These are phyloP conservation scores for Tinea pellionella DNA, from an alignment of 2,888 invertebrate species.

Conservation along the genomic window DNA sequence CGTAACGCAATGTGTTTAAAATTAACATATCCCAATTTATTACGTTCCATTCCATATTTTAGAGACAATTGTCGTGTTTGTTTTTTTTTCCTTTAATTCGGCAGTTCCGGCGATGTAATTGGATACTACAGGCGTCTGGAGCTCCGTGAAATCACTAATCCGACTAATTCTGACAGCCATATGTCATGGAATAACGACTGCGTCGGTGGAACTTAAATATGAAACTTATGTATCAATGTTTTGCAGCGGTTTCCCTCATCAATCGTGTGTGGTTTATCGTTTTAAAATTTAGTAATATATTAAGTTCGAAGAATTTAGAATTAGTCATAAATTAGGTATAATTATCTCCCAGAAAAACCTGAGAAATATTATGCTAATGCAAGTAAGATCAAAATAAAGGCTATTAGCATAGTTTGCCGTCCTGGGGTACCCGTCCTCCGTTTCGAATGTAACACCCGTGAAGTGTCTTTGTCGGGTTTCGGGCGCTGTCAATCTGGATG, in stretches of 20 bases:
- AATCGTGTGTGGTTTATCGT: background rate
- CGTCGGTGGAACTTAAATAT: conserved; percentile 27
- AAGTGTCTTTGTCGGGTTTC: too few species aligned
- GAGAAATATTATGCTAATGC: too few species aligned
- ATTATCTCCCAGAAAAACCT: too few species aligned
- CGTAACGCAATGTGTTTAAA: conserved; percentile 27
- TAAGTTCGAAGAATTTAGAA: too few species aligned
- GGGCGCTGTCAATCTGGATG: too few species aligned
- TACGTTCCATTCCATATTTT: conserved; percentile 41
- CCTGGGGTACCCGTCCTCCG: too few species aligned
- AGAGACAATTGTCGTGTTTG: conserved; percentile 36
- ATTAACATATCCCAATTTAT: conserved; percentile 31
- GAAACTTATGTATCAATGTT: conserved; percentile 5
- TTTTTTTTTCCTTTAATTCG: conserved; percentile 49
- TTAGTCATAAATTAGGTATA: too few species aligned
- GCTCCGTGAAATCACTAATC: conserved; percentile 68
- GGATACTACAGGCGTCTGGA: conserved; percentile 47
- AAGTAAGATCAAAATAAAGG: too few species aligned
- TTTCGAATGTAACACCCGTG: too few species aligned
- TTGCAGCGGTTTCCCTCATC: background rate
- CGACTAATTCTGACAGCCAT: conserved; percentile 68
- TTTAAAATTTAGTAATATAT: background rate
- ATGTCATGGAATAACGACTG: conserved; percentile 61
- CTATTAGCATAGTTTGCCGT: too few species aligned
- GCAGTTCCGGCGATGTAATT: conserved; percentile 58